Evolutionary conservation across 1,140 invertebrate genomes (phyloP).

Genomic region (Formica exsecta): DNA sequence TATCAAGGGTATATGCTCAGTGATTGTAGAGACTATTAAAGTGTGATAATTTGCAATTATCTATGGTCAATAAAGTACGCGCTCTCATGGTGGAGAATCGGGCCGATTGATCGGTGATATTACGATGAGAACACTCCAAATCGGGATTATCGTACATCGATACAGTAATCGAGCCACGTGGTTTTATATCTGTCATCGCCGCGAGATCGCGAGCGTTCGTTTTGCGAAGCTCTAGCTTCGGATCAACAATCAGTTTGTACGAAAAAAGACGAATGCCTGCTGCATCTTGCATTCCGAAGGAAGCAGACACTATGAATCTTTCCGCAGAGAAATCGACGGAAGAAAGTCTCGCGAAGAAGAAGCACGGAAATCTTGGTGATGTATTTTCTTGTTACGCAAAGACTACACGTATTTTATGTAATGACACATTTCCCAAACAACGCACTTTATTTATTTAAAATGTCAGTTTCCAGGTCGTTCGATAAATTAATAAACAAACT

Average conservation of each 20-base stretch:
- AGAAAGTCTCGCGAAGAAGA: background rate
- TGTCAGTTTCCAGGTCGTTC: background rate
- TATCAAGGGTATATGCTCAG: background rate
- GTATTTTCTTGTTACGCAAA: background rate
- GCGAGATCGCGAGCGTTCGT: background rate
- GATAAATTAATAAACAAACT: background rate
- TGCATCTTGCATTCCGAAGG: background rate
- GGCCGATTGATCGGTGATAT: background rate
- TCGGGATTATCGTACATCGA: constrained; percentile 28
- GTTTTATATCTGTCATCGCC: constrained; percentile 21
- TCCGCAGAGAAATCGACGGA: background rate
- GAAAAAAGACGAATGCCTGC: background rate
- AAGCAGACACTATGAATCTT: background rate
- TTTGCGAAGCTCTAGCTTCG: background rate
- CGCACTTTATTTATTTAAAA: background rate
- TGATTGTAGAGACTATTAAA: constrained; percentile 31
- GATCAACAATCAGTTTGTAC: background rate
- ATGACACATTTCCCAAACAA: constrained; percentile 2
- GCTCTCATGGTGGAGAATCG: constrained; percentile 23
- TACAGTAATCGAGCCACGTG: constrained; percentile 16
- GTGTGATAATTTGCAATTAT: constrained; percentile 44
- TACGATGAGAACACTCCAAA: constrained; percentile 32
- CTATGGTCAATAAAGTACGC: constrained; percentile 21
- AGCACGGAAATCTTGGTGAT: background rate
- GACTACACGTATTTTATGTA: background rate